Conservation (phyloP, 2,888 invertebrate genomes). For the Drosophila maculinotata region DNA sequence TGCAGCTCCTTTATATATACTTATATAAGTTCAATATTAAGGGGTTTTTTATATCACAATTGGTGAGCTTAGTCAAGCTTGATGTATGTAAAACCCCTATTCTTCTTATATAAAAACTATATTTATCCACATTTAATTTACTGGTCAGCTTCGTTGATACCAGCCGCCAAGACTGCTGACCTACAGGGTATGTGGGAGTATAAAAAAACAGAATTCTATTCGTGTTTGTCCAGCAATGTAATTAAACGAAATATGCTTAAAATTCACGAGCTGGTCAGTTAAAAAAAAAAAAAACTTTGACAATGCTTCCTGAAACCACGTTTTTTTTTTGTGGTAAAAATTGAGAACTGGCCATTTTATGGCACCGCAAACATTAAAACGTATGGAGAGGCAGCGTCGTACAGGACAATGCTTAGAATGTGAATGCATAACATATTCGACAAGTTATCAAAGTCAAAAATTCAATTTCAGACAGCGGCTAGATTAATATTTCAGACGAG, state of each 20-base stretch:
- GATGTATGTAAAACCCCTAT: no score
- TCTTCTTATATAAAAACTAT: no score
- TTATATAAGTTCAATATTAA: no score
- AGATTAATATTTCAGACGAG: constrained; percentile 28
- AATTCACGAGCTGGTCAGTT: constrained; percentile 51
- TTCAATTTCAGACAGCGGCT: constrained; percentile 47
- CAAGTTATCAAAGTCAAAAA: constrained; percentile 55
- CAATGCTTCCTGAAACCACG: constrained; percentile 25
- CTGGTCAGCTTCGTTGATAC: no score
- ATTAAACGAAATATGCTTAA: constrained; percentile 63
- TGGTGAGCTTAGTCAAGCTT: no score
- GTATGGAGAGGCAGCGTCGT: constrained; percentile 8
- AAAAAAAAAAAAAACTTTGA: constrained; percentile 66
- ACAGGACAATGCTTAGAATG: not conserved
- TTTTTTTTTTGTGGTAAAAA: not conserved
- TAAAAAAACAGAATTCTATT: not conserved
- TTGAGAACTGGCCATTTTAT: constrained; percentile 38
- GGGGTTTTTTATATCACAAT: no score
- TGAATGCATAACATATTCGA: constrained; percentile 36
- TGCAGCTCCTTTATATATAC: no score
- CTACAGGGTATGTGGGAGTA: constrained; percentile 2
- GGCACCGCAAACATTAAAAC: constrained; percentile 37
- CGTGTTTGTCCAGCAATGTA: constrained; percentile 51
- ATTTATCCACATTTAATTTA: not conserved
- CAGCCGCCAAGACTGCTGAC: not conserved